phyloP scores from a whole-genome alignment of 1,140 invertebrate species.

The Atta texana region DNA sequence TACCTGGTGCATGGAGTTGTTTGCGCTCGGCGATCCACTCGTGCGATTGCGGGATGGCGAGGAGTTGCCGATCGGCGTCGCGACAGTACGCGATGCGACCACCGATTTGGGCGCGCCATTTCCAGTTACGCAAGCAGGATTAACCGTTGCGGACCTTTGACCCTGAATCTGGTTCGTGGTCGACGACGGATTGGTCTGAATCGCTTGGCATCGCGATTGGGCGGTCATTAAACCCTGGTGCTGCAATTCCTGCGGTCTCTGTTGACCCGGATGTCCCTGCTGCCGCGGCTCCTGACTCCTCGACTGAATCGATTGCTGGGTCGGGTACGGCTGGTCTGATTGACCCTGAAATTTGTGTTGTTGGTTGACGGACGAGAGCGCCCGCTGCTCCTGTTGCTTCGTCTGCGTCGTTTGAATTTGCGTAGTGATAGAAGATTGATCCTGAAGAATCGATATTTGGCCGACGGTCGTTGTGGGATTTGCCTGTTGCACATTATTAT shows the following conservation, averaged over 20 bases:
- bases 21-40: slow-evolving; percentile 29
- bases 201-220: slow-evolving; percentile 25
- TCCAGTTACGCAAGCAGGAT: slow-evolving; percentile 74
- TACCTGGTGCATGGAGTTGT: slow-evolving; percentile 66
- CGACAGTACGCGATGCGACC: slow-evolving; percentile 65
- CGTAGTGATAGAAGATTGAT: not conserved
- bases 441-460: not conserved
- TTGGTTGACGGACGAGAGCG: not conserved
- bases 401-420: slow-evolving; percentile 16
- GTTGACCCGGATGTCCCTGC: slow-evolving; percentile 59
- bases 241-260: slow-evolving; percentile 37
- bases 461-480: slow-evolving; percentile 17
- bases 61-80: slow-evolving; percentile 41
- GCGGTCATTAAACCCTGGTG: slow-evolving; percentile 22
- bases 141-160: slow-evolving; percentile 54
- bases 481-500: slow-evolving; percentile 70
- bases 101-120: slow-evolving; percentile 75
- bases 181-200: slow-evolving; percentile 22
- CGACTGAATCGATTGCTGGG: slow-evolving; percentile 54
- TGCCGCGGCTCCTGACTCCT: slow-evolving; percentile 33
- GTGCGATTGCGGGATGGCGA: slow-evolving; percentile 41
- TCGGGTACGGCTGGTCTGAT: slow-evolving; percentile 30
- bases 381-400: slow-evolving; percentile 43
- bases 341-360: slow-evolving; percentile 51
- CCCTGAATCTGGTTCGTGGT: slow-evolving; percentile 45